A percentile compares a stretch with the other conserved stretches of the same genome.
These are phyloP conservation scores for Oceanites oceanicus DNA, from an alignment of 2,113 vertebrate genomes.

Conservation along the genomic window DNA sequence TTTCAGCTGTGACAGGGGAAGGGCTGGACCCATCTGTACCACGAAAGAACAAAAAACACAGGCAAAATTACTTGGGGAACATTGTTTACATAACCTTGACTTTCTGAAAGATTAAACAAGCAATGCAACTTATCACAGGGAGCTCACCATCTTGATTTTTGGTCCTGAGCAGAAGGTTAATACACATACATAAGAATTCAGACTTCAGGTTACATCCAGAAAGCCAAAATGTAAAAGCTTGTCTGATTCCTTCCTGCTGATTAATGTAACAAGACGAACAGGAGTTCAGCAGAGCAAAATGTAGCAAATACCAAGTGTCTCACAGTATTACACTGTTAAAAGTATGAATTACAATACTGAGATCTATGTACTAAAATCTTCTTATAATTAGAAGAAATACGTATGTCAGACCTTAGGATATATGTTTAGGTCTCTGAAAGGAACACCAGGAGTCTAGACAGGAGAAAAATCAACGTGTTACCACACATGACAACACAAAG, in stretches of 20 bases:
- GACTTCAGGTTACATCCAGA: not conserved
- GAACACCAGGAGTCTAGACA: no score
- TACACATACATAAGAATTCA: not conserved
- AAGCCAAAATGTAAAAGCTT: not conserved
- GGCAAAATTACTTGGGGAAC: not conserved
- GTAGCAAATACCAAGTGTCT: not conserved
- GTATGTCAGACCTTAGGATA: not conserved
- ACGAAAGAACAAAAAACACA: not conserved
- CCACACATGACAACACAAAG: not conserved
- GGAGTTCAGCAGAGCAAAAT: not conserved
- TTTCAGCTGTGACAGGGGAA: not conserved
- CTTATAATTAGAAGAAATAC: no score
- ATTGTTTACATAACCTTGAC: not conserved
- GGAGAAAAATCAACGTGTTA: not conserved
- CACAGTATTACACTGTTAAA: not conserved
- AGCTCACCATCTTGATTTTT: not conserved
- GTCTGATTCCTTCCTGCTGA: not conserved
- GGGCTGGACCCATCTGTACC: not conserved
- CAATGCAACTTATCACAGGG: no score
- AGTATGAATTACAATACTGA: not conserved
- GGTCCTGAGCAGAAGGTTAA: not conserved
- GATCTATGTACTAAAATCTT: not conserved
- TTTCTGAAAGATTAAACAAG: not conserved
- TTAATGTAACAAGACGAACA: rapidly evolving
- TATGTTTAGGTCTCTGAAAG: not conserved